These are phyloP conservation scores for Oryzias dopingdopingensis DNA, from an alignment of 2,797 vertebrate genomes.

Conservation along the genomic window DNA sequence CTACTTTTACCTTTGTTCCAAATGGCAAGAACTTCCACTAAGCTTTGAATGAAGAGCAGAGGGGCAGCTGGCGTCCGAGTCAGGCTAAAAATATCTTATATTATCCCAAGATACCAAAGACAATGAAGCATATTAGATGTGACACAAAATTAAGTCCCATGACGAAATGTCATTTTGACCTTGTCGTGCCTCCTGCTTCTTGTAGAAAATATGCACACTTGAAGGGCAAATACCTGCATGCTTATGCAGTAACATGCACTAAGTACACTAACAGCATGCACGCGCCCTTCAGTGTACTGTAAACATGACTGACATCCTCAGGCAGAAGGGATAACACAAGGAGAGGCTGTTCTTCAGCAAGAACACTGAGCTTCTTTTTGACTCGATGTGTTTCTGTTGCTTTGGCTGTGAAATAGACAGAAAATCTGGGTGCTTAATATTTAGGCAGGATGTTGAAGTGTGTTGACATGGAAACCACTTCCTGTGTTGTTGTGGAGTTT, in stretches of 20 bases:
- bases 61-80: conserved; percentile 44
- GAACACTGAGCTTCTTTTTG: neutral
- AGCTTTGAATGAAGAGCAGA: conserved; percentile 9
- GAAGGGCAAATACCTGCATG: conserved; percentile 16
- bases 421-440: conserved; percentile 6
- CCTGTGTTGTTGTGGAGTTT: conserved; percentile 49
- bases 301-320: conserved; percentile 12
- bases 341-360: neutral
- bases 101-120: conserved; percentile 24
- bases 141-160: conserved; percentile 1
- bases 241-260: neutral
- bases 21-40: conserved; percentile 19
- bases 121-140: conserved; percentile 11
- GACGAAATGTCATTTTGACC: conserved; percentile 21
- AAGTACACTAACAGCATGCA: conserved; percentile 5
- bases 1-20: conserved; percentile 46
- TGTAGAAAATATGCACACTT: neutral
- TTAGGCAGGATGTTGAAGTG: conserved; percentile 61
- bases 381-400: neutral
- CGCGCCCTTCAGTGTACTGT: conserved; percentile 16
- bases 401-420: conserved; percentile 4
- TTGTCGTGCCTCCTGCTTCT: conserved; percentile 3
- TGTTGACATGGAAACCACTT: conserved; percentile 67
- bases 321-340: conserved; percentile 5
- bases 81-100: conserved; percentile 33